Evolutionary conservation across 2,797 vertebrate genomes (phyloP), one percentile per base, ranked within the genome.

Genomic region (Varecia variegata): DNA sequence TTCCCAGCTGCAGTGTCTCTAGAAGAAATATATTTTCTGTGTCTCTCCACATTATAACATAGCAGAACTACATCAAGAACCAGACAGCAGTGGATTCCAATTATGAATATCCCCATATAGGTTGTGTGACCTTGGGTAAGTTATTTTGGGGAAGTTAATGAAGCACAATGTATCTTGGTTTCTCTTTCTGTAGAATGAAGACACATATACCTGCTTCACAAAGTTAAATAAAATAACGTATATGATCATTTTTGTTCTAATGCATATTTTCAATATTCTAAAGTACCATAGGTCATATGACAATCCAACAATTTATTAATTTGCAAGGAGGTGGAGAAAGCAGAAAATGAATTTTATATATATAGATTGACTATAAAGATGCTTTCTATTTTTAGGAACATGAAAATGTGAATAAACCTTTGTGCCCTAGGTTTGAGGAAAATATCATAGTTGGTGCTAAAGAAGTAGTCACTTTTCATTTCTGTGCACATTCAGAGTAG

Each of bases 371-470:
- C n/a, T 87, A 5, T 43, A 68, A 70, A 45, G 21, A 76, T 47
- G 4, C 21, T 68, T 95, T 73, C 17, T 79, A 35, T 43, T 60
- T 87, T 74, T 56, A 65, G 56, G 52, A 73, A 85, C 27, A 35
- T 60, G 25, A 86, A 62, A 86, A 85, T 47, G 4, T 73, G 54
- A 38, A 71, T 52, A 40, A 89, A 79, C 80, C 11, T 3, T 14
- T 45, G 21, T 23, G 2, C 17, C 30, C 0, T 35, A 65, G 35
- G 30, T 70, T 90, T 84, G 21, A 86, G n/a, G 45, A 81, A 90
- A 86, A 81, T n/a, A 40, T 2, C 5, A 10, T 1, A 56, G 17
- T 35, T 7, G 5, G 23, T 88, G 32, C 11, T 71, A 88, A 92
- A 74, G 47, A 70, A 80, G 54, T 40, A 56, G 1, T 90, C 12